phyloP scores from a whole-genome alignment of 1,140 invertebrate genomes.

The Pogonus chalceus region DNA sequence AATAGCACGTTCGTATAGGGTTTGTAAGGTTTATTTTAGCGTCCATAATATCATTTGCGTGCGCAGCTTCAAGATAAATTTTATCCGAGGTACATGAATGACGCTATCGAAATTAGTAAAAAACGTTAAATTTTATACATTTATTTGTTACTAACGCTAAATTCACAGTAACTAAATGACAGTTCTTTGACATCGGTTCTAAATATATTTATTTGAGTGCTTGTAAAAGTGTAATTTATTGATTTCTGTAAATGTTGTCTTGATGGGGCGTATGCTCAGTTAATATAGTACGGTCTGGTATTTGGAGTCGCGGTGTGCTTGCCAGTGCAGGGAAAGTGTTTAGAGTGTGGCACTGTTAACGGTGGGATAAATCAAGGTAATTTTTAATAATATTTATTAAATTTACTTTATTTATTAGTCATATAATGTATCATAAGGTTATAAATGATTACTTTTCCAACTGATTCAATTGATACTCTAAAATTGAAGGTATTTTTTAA shows the following conservation, averaged over 20 bases:
- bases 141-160: not conserved
- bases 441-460: too few relatives aligned
- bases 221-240: not conserved
- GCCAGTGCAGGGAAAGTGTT: not conserved
- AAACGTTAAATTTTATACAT: not conserved
- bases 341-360: not conserved
- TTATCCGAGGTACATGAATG: not conserved
- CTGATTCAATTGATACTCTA: too few relatives aligned
- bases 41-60: not conserved
- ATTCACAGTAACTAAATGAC: not conserved
- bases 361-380: not conserved
- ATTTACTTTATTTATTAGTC: too few relatives aligned
- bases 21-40: not conserved
- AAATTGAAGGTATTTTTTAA: too few relatives aligned
- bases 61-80: not conserved
- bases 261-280: not conserved
- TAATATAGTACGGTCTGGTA: not conserved
- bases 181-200: not conserved
- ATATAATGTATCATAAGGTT: too few relatives aligned
- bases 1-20: too few relatives aligned
- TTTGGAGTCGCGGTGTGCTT: not conserved
- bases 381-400: too few relatives aligned
- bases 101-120: conserved; percentile 5
- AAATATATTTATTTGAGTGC: not conserved
- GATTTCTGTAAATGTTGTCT: too few relatives aligned